Percentiles rank a stretch among this genome's conserved stretches.
phyloP scores from a whole-genome alignment of 1,140 invertebrate genomes.

The Mizuhopecten yessoensis region DNA sequence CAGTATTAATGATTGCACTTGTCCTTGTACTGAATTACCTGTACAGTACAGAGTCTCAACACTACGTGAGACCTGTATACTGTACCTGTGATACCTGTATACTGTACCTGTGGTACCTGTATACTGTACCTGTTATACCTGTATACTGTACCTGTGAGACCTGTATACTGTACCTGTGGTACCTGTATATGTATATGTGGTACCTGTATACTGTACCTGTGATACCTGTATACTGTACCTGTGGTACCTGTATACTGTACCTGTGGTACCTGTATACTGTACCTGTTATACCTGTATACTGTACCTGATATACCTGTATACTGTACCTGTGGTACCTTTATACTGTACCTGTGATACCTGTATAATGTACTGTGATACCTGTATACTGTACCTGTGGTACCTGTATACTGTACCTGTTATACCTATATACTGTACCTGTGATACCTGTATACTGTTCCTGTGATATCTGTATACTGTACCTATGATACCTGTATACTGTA shows the following conservation, averaged over 20 bases:
- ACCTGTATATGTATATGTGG: constrained; percentile 6
- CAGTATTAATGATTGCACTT: neutral
- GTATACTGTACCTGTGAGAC: neutral
- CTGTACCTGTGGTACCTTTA: neutral
- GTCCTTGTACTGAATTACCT: neutral
- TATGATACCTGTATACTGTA: neutral
- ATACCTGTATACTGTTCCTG: neutral
- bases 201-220: neutral
- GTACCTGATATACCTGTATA: neutral
- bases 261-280: neutral
- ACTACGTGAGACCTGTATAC: too few species aligned
- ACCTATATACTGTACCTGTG: neutral
- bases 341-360: neutral
- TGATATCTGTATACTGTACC: constrained; percentile 7
- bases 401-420: neutral
- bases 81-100: too few species aligned
- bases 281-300: neutral
- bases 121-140: neutral
- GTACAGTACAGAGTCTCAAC: neutral
- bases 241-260: neutral
- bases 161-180: neutral
- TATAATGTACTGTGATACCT: neutral
- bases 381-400: neutral
- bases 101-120: neutral
- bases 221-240: neutral